These are phyloP conservation scores for western clawed frog (Xenopus tropicalis) DNA, from an alignment of 2,113 vertebrate species.

Conservation along the genomic window DNA sequence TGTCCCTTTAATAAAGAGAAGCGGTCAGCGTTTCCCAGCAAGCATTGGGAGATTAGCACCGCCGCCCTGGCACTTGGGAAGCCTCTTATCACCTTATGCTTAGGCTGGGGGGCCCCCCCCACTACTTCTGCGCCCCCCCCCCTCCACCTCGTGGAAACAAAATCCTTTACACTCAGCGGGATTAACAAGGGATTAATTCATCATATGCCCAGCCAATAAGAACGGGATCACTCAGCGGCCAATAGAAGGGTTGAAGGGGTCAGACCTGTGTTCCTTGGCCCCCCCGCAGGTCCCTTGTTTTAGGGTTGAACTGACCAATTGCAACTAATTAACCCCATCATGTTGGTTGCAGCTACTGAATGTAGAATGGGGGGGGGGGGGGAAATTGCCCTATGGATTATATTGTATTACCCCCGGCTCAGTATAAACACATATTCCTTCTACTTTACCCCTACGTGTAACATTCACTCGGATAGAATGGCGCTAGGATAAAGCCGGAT, in stretches of 20 bases:
- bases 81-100: constrained; percentile 2
- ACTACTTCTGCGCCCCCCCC: not conserved
- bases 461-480: too few species aligned
- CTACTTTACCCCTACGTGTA: too few species aligned
- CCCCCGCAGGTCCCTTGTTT: not conserved
- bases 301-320: constrained; percentile 12
- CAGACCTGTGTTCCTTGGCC: too few species aligned
- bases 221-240: not conserved
- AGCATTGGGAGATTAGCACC: not conserved
- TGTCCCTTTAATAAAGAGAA: too few species aligned
- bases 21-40: not conserved
- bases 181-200: constrained; percentile 28
- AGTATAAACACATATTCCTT: too few species aligned
- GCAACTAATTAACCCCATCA: not conserved
- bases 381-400: too few species aligned
- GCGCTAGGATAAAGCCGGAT: too few species aligned
- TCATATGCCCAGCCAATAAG: constrained; percentile 23
- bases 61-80: not conserved
- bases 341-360: too few species aligned
- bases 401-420: too few species aligned
- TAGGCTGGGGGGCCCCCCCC: not conserved
- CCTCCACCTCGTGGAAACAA: too few species aligned
- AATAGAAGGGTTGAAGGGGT: not conserved
- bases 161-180: not conserved
- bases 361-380: too few species aligned